These are phyloP conservation scores for Astropecten irregularis DNA, from an alignment of 53 echinoderm and acorn worm genomes.

Conservation along the genomic window DNA sequence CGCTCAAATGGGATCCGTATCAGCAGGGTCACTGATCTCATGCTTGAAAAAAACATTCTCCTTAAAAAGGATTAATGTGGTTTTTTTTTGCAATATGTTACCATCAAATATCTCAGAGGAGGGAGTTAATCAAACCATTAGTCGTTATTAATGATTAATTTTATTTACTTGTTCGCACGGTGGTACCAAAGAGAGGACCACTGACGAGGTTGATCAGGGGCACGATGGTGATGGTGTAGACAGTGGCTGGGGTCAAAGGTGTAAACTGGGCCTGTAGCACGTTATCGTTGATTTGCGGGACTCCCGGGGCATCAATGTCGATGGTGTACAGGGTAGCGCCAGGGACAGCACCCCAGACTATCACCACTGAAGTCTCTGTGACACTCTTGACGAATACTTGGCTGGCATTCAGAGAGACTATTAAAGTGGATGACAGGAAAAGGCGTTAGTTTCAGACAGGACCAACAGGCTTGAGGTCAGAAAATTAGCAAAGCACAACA, in stretches of 20 bases:
- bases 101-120: not conserved
- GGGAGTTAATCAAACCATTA: too few species aligned
- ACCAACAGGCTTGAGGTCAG: too few species aligned
- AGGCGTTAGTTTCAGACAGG: too few species aligned
- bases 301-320: not conserved
- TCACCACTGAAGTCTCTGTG: not conserved
- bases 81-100: not conserved
- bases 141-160: too few species aligned
- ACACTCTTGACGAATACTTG: constrained; percentile 22
- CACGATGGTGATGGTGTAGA: constrained; percentile 23
- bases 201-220: not conserved
- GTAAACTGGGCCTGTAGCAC: not conserved
- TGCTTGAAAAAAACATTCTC: too few species aligned
- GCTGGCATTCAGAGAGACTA: constrained; percentile 1
- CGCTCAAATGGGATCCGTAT: too few species aligned
- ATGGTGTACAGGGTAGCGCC: not conserved
- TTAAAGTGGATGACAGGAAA: too few species aligned
- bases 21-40: too few species aligned
- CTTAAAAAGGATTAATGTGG: not conserved
- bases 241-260: not conserved
- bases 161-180: constrained; percentile 31
- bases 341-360: constrained; percentile 50
- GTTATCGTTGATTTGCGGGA: not conserved
- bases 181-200: not conserved
- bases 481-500: too few species aligned